Conservation (phyloP, 2,888 invertebrate genomes). For the Lochmaea crataegi region DNA sequence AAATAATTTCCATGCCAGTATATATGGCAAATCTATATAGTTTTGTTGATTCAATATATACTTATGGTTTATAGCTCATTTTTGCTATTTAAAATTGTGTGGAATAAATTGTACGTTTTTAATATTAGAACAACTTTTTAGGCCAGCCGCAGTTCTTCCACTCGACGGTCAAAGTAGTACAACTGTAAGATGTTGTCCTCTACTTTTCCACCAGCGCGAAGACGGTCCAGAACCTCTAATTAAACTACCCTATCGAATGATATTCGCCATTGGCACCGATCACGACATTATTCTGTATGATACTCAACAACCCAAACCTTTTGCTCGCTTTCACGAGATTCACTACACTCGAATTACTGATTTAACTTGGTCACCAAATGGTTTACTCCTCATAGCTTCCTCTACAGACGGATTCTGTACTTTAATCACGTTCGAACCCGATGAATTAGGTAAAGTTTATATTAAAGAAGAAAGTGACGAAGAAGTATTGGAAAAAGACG, state of each 20-base stretch:
- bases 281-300: constrained; percentile 89
- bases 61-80: too few species aligned
- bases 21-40: neutral
- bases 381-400: constrained; percentile 78
- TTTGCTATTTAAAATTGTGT: too few species aligned
- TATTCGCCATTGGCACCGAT: constrained; percentile 93
- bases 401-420: constrained; percentile 94
- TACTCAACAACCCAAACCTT: constrained; percentile 84
- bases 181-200: constrained; percentile 85
- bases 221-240: constrained; percentile 69
- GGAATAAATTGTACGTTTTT: too few species aligned
- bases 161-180: constrained; percentile 84
- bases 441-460: constrained; percentile 77
- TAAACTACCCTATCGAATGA: constrained; percentile 79
- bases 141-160: constrained; percentile 84
- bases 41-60: neutral
- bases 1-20: too few species aligned
- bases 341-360: constrained; percentile 92
- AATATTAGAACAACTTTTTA: constrained; percentile 62
- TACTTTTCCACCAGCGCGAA: constrained; percentile 73
- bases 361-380: constrained; percentile 88
- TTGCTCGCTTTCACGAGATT: constrained; percentile 84
- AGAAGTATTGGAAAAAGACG: constrained; percentile 48
- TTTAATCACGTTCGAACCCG: constrained; percentile 78
- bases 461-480: constrained; percentile 63